phyloP scores from a whole-genome alignment of 2,113 vertebrate genomes.

The Oncorhynchus clarkii region DNA sequence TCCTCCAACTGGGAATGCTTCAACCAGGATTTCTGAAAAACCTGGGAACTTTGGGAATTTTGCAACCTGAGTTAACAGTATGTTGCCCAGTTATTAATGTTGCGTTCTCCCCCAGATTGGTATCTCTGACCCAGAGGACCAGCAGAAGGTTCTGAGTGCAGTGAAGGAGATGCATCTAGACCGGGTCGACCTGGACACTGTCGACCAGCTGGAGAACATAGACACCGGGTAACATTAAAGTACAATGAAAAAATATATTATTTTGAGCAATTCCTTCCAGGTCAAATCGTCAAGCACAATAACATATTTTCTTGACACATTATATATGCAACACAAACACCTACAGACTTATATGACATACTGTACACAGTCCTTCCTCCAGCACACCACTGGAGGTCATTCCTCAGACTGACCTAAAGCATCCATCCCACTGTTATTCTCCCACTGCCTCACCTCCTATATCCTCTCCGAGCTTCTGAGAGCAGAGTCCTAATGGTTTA shows the following conservation, averaged over 20 bases:
- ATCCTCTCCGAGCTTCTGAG: conserved; percentile 14
- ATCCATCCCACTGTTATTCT: too few relatives aligned
- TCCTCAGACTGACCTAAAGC: too few relatives aligned
- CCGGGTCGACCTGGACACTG: conserved; percentile 73
- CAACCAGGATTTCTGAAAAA: too few relatives aligned
- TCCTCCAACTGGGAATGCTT: too few relatives aligned
- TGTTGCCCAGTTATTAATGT: not conserved
- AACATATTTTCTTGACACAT: too few relatives aligned
- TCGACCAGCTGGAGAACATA: conserved; percentile 69
- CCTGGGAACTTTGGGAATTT: not conserved
- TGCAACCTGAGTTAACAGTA: not conserved
- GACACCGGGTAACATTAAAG: conserved; percentile 75
- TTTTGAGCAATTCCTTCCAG: not conserved
- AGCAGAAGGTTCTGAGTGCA: conserved; percentile 79
- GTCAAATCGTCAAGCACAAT: too few relatives aligned
- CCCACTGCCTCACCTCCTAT: not conserved
- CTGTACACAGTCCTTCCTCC: too few relatives aligned
- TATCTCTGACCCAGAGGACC: conserved; percentile 77
- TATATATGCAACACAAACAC: too few relatives aligned
- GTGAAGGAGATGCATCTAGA: conserved; percentile 79
- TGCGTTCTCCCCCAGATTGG: conserved; percentile 76
- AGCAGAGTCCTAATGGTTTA: conserved; percentile 62
- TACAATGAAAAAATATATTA: too few relatives aligned
- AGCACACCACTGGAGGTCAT: too few relatives aligned
- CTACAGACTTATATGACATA: too few relatives aligned